These are phyloP conservation scores for Acronicta psi DNA, from an alignment of 2,888 invertebrate genomes.

Conservation along the genomic window DNA sequence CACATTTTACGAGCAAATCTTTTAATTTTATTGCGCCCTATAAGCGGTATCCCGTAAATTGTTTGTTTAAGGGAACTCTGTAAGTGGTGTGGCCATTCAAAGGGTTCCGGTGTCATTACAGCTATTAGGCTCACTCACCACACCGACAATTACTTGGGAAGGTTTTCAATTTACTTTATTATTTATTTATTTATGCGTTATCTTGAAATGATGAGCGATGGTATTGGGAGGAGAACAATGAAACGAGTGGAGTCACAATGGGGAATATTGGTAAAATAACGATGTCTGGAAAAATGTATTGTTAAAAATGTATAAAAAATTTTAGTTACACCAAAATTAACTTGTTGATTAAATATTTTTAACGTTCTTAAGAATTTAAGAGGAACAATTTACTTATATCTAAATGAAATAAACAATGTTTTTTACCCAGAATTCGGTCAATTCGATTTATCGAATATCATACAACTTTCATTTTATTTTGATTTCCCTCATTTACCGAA, in stretches of 20 bases:
- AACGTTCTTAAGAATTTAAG: too few relatives aligned
- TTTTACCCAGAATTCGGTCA: too few relatives aligned
- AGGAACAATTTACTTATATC: too few relatives aligned
- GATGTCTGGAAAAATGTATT: neutral
- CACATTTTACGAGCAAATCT: conserved; percentile 46
- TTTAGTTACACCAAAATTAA: neutral
- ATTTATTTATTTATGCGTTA: conserved; percentile 88
- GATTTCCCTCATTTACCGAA: too few relatives aligned
- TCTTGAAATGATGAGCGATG: conserved; percentile 81
- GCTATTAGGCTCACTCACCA: conserved; percentile 70
- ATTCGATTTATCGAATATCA: too few relatives aligned
- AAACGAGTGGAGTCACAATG: conserved; percentile 59
- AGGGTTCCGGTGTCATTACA: conserved; percentile 84
- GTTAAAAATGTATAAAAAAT: too few relatives aligned
- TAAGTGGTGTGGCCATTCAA: conserved; percentile 72
- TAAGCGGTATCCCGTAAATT: conserved; percentile 52
- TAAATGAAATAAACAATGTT: too few relatives aligned
- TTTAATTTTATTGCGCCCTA: conserved; percentile 54
- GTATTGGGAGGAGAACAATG: conserved; percentile 59
- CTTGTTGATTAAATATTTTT: neutral
- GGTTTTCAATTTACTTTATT: conserved; percentile 88
- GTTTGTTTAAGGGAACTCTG: conserved; percentile 66
- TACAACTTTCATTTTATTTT: too few relatives aligned
- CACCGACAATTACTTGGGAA: conserved; percentile 73
- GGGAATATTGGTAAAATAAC: neutral